phyloP scores from a whole-genome alignment of 2,797 vertebrate genomes.

The Danio choprae region DNA sequence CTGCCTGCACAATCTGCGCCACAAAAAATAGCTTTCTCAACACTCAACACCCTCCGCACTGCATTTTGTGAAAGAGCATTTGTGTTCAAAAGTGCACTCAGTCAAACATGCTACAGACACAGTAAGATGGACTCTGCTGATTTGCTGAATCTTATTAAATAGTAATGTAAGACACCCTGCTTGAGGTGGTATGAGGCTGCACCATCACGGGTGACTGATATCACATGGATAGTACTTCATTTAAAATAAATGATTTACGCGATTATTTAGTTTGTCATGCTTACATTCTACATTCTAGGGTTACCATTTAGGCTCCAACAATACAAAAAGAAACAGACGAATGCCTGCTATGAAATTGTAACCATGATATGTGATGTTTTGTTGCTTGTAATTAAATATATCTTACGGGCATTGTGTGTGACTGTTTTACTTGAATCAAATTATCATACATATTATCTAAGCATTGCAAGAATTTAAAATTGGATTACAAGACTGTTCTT shows the following conservation, averaged over 20 bases:
- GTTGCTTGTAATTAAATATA: not conserved
- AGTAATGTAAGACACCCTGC: not conserved
- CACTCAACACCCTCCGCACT: not conserved
- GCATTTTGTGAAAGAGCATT: not conserved
- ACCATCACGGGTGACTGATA: not conserved
- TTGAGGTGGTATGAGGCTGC: not conserved
- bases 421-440: not conserved
- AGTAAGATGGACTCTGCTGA: not conserved
- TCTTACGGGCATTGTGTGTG: not conserved
- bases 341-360: not conserved
- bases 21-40: conserved; percentile 46
- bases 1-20: conserved; percentile 44
- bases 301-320: not conserved
- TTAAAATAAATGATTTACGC: not conserved
- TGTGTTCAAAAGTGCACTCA: not conserved
- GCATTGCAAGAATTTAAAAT: not conserved
- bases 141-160: conserved; percentile 30
- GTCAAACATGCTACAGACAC: not conserved
- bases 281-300: not conserved
- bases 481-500: not conserved
- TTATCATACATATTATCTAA: not conserved
- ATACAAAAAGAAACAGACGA: conserved; percentile 7
- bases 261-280: not conserved
- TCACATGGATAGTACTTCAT: not conserved
- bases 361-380: conserved; percentile 12